phyloP scores from a whole-genome alignment of 2,113 vertebrate genomes.

The Neofelis nebulosa region DNA sequence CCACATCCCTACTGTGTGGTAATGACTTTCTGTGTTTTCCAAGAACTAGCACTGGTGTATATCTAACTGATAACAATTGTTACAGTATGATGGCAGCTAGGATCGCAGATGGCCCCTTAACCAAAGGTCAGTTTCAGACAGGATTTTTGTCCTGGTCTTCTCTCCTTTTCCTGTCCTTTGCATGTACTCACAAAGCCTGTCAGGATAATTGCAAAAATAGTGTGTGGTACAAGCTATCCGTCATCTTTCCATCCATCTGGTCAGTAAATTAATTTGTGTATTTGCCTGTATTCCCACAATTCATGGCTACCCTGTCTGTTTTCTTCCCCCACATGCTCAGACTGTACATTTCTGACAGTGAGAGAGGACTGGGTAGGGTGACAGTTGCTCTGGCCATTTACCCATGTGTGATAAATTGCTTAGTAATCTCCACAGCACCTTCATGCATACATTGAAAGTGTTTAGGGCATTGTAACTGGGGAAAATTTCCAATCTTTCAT shows the following conservation, averaged over 20 bases:
- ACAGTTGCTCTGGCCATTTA: constrained; percentile 1
- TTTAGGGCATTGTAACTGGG: constrained; percentile 57
- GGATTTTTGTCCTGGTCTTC: background rate
- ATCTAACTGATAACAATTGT: background rate
- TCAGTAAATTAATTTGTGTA: background rate
- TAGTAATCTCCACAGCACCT: constrained; percentile 40
- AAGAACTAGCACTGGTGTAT: background rate
- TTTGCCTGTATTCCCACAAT: background rate
- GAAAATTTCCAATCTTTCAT: constrained; percentile 67
- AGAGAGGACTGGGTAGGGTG: constrained; percentile 9
- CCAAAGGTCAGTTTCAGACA: background rate
- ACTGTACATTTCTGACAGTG: background rate
- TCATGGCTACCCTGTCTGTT: background rate
- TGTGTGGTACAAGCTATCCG: background rate
- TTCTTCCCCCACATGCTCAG: background rate
- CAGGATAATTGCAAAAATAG: background rate
- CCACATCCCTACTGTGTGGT: background rate
- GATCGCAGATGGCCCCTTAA: background rate
- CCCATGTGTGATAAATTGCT: constrained; percentile 27
- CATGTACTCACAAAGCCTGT: background rate
- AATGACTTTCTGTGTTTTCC: background rate
- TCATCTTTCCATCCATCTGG: background rate
- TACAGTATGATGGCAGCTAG: background rate
- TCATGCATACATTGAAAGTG: background rate
- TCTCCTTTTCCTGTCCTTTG: background rate